Percentiles rank a stretch among this genome's conserved stretches.
Conservation (phyloP, 2,888 invertebrate genomes). For the Cephus nigrinus region DNA sequence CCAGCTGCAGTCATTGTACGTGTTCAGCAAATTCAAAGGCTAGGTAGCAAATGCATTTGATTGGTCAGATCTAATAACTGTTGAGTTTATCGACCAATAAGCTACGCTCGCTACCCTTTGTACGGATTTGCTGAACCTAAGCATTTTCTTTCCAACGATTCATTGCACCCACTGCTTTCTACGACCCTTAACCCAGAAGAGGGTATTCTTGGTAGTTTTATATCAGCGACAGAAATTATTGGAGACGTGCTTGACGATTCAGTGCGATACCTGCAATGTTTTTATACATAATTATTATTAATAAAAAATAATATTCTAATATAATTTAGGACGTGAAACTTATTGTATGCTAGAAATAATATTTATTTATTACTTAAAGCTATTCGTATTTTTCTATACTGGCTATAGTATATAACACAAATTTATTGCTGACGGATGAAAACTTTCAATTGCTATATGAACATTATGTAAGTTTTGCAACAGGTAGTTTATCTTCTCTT, state of each 20-base stretch:
- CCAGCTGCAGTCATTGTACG: not conserved
- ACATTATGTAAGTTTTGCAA: not conserved
- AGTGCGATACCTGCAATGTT: not conserved
- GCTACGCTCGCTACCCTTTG: not conserved
- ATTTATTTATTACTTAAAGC: not conserved
- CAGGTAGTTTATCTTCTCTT: not conserved
- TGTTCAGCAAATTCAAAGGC: not conserved
- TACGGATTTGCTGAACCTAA: not conserved
- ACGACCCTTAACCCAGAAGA: not conserved
- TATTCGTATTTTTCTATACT: not conserved
- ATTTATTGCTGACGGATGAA: not conserved
- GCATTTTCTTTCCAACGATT: not conserved
- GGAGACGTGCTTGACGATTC: too few species aligned
- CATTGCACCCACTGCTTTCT: not conserved
- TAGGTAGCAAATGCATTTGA: not conserved
- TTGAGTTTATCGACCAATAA: not conserved
- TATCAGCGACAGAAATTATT: not conserved
- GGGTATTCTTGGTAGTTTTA: not conserved
- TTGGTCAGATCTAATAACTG: not conserved
- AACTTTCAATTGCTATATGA: not conserved
- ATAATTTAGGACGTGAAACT: not conserved
- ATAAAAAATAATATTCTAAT: not conserved
- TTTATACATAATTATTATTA: not conserved
- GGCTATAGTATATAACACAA: not conserved
- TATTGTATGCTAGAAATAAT: not conserved